These are phyloP conservation scores for Vanessa atalanta DNA, from an alignment of 1,140 invertebrate genomes.

Conservation along the genomic window DNA sequence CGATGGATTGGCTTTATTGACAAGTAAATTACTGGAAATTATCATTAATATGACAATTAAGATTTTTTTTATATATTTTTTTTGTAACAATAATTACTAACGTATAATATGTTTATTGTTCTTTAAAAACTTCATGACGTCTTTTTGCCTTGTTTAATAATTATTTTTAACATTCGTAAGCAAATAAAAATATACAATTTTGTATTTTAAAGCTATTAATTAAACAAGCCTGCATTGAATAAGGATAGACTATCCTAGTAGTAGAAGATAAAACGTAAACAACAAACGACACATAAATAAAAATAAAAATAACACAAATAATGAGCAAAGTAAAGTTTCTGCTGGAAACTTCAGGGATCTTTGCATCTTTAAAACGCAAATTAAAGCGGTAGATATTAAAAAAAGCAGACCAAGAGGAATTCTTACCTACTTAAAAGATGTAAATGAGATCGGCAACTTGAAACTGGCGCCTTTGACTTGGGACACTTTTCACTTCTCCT, in stretches of 20 bases:
- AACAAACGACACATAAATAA: background rate
- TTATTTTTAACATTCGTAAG: no score
- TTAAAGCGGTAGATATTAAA: constrained; percentile 31
- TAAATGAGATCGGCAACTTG: constrained; percentile 59
- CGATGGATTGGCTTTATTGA: constrained; percentile 1
- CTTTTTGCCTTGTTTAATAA: no score
- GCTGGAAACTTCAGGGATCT: background rate
- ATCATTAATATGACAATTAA: no score
- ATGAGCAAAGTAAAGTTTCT: background rate
- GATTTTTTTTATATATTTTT: no score
- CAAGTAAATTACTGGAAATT: background rate
- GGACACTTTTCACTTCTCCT: constrained; percentile 59
- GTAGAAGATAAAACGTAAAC: no score
- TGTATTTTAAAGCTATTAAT: no score
- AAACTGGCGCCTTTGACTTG: constrained; percentile 50
- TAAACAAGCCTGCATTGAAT: no score
- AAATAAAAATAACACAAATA: background rate
- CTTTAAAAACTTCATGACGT: no score
- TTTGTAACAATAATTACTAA: no score
- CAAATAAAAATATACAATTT: no score
- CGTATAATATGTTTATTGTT: no score
- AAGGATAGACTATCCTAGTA: no score
- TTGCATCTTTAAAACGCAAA: background rate
- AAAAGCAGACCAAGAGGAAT: constrained; percentile 52
- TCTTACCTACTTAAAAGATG: constrained; percentile 72